Base-by-base conservation (phyloP, 2,888 invertebrate species). In the Theretra japonica region DNA sequence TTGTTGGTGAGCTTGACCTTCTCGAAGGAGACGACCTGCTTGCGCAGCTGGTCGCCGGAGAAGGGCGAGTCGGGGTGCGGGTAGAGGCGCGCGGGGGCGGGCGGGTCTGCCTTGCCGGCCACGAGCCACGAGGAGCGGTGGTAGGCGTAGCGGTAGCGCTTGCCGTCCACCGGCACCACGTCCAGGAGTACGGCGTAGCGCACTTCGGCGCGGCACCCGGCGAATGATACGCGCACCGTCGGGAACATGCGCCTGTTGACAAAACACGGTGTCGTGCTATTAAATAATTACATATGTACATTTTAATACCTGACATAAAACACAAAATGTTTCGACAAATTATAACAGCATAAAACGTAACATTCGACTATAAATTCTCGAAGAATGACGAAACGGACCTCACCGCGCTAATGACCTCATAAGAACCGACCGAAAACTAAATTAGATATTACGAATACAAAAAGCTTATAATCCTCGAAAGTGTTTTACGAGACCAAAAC, bases 1-100 rank as follows among this genome's bases (percentile, higher is more conserved):
- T 99, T 99, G 94, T 99, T 99, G 87, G 99, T 99, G 84, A 99
- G 96, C 93, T 99, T 99, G 90, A 99, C 98, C 95, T 99, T 99
- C 95, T 99, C 99, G 94, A 99, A 99, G 82, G 99, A 98, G 85
- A 99, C 98, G 87, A 99, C 98, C 95, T 99, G 99, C 93, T 99
- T 99, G 88, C 97, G 96, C 83, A 99, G 96, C 91, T 99, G 99
- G 88, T 99, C 99, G 65, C 98, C 98, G 81, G 97, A 97, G 94
- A 97, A 99, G 75, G 99, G 99, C 73, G 98, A 98, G 94, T 99
- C 99, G 57, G 99, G 99, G 95, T 99, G 99, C 73, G 98, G 96
- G 95, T 99, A 99, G 86, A 99, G 96, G 78, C 99, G 95, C 78
- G 98, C 97, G 75, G 98, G 98, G 50, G 98, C 97, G 84, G 99